Base-by-base conservation (phyloP, 1,140 invertebrate species). In the Tenebrio molitor region DNA sequence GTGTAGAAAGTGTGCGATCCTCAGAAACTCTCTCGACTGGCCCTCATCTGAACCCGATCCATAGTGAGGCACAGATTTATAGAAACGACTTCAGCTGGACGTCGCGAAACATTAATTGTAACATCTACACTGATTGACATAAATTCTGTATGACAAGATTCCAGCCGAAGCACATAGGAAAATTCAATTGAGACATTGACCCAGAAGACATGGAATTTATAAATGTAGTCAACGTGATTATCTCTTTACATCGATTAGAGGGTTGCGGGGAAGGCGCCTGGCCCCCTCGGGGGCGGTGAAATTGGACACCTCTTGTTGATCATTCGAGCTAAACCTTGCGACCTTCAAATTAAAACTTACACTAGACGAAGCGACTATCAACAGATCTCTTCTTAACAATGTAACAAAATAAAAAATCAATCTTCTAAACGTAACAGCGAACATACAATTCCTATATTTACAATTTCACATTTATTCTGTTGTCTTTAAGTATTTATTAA, bases 381-480 rank as follows among this genome's bases (percentile, higher is more conserved):
- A 64, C 62, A 74, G 53, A 65, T 34, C 50, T 50, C 17, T 46
- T 25, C 39, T 69, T 69, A 69, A 74, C 72, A 74, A 69, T 68
- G 25, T 69, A 69, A 74, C 53, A 74, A 74, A 74, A 74, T 50
- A 65, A 70, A 69, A 29, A 53, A 53, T 53, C 46, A 58, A 29
- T 58, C 15, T 19, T 58, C 50, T 58, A 58, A 58, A 58, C 50
- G 23, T 58, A 58, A 65, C 63, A 69, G 33, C 67, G 50, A 58
- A 46, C 67, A 50, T 53, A 74, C 36, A 74, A 50, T 69, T 71
- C 42, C 42, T 74, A 72, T 77, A 77, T 77, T 72, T 76, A 78
- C 76, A 78, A 76, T 63, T 74, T 72, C 72, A 77, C 76, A 77
- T 66, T 66, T 75, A 77, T 58, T 74, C 42, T 72, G 70, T 69